A percentile compares a stretch with the other conserved stretches of the same genome.
These are phyloP conservation scores for Tychaedon coryphoeus DNA, from an alignment of 2,113 vertebrate genomes.

Conservation along the genomic window DNA sequence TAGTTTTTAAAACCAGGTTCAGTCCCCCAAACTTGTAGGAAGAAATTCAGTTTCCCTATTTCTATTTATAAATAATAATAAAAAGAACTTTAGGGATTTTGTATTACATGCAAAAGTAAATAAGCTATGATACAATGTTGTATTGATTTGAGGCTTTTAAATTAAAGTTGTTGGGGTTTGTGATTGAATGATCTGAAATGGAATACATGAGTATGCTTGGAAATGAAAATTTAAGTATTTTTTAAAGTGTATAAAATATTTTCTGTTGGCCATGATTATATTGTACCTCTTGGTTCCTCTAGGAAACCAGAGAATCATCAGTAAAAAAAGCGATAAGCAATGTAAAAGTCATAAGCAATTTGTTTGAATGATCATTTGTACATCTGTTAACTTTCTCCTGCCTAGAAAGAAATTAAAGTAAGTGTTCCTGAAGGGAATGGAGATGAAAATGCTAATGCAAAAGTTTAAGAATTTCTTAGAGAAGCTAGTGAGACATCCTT, in stretches of 20 bases:
- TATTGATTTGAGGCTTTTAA: neutral
- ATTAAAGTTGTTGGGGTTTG: neutral
- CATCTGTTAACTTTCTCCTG: neutral
- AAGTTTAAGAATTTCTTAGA: neutral
- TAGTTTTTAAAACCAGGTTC: neutral
- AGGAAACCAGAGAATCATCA: neutral
- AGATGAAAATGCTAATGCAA: neutral
- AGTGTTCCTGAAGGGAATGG: neutral
- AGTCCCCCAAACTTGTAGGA: neutral
- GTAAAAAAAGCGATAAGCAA: neutral
- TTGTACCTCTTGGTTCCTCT: neutral
- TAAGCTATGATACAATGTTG: neutral
- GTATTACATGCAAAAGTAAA: neutral
- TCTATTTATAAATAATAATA: neutral
- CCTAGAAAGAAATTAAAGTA: neutral
- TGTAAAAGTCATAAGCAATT: neutral
- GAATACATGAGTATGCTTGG: accelerated
- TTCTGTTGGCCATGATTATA: neutral
- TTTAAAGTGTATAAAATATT: neutral
- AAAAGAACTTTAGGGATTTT: neutral
- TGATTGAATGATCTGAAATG: neutral
- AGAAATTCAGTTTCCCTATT: neutral
- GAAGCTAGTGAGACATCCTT: neutral
- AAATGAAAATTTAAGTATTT: neutral
- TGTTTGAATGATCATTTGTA: neutral